phyloP scores from a whole-genome alignment of 2,113 vertebrate species.

The Labeo catla region DNA sequence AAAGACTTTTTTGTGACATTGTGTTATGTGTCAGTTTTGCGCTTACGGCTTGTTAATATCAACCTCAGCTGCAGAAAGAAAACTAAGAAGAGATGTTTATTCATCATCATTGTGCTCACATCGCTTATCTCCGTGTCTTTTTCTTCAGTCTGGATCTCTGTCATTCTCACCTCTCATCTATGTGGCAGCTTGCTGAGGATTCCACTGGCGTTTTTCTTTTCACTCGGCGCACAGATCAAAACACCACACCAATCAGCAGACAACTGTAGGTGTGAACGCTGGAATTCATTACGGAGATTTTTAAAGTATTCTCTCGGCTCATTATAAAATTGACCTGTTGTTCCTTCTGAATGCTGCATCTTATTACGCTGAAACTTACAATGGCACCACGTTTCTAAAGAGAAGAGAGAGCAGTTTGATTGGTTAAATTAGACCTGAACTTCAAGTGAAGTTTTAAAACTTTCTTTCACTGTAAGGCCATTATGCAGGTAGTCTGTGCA shows the following conservation, averaged over 20 bases:
- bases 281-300: conserved; percentile 51
- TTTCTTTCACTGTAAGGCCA: neutral
- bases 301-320: conserved; percentile 40
- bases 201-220: neutral
- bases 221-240: conserved; percentile 43
- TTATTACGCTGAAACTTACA: conserved; percentile 29
- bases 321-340: conserved; percentile 44
- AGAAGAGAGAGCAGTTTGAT: conserved; percentile 30
- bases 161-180: neutral
- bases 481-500: conserved; percentile 6
- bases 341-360: conserved; percentile 22
- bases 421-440: conserved; percentile 33
- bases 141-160: neutral
- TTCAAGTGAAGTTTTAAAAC: conserved; percentile 29
- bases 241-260: conserved; percentile 55
- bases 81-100: neutral
- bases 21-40: neutral
- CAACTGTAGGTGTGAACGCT: conserved; percentile 53
- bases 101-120: neutral
- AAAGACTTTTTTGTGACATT: neutral
- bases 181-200: conserved; percentile 7
- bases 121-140: neutral
- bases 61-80: neutral
- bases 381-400: conserved; percentile 26
- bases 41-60: neutral